phyloP scores from a whole-genome alignment of 2,113 vertebrate genomes.

The Anolis sagrei region DNA sequence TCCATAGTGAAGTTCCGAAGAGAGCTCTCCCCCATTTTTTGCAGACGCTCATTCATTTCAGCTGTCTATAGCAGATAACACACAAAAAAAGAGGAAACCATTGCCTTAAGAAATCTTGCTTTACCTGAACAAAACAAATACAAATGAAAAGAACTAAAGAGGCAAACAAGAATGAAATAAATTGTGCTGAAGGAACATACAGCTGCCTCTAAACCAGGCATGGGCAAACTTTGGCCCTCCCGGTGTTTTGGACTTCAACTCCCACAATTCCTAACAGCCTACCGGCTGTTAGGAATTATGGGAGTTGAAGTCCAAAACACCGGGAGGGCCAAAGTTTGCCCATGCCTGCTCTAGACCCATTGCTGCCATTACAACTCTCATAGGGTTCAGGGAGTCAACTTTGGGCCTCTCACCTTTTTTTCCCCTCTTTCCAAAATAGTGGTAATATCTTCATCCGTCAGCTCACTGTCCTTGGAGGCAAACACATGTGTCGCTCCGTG shows the following conservation, averaged over 20 bases:
- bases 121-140: background rate
- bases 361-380: no score
- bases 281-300: no score
- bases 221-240: no score
- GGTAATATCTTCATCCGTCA: constrained; percentile 89
- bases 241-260: no score
- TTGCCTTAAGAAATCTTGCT: background rate
- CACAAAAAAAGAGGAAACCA: constrained; percentile 30
- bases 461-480: constrained; percentile 89
- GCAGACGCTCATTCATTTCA: constrained; percentile 89
- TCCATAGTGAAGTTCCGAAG: constrained; percentile 90
- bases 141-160: background rate
- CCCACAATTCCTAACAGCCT: no score
- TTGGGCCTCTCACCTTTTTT: constrained; percentile 81
- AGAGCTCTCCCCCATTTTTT: constrained; percentile 89
- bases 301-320: no score
- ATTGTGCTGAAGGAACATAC: background rate
- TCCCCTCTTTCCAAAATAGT: constrained; percentile 89
- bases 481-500: constrained; percentile 90
- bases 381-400: background rate
- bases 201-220: background rate
- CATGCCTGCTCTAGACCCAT: no score
- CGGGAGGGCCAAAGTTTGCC: no score
- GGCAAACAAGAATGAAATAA: background rate
- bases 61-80: constrained; percentile 78